phyloP scores from a whole-genome alignment of 2,113 vertebrate genomes.

The Petroica traversi region DNA sequence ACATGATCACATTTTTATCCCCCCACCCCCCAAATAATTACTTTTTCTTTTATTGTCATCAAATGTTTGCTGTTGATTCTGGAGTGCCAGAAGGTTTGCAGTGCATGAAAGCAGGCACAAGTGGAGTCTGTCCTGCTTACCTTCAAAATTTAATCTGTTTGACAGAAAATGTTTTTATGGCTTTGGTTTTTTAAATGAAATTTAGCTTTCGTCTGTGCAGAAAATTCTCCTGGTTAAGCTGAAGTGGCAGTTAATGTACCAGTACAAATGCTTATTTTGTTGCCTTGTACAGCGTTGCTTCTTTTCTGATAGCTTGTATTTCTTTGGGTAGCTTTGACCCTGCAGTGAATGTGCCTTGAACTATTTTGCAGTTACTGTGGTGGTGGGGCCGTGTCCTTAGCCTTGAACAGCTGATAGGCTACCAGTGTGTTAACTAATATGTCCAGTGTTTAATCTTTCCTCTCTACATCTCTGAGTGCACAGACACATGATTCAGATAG shows the following conservation, averaged over 20 bases:
- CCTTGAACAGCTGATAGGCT: background rate
- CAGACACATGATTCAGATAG: background rate
- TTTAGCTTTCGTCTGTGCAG: background rate
- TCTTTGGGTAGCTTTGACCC: background rate
- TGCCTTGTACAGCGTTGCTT: background rate
- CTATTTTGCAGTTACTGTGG: background rate
- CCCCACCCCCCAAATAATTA: background rate
- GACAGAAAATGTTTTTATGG: background rate
- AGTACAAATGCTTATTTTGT: background rate
- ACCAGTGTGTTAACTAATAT: background rate
- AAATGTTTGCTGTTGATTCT: background rate
- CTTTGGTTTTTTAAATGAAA: background rate
- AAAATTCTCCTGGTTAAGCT: background rate
- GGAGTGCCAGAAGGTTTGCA: background rate
- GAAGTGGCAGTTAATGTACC: background rate
- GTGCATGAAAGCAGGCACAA: background rate
- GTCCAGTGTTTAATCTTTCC: background rate
- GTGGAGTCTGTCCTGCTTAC: background rate
- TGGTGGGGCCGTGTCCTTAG: background rate
- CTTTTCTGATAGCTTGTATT: background rate
- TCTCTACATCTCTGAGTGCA: background rate
- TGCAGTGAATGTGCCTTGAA: background rate
- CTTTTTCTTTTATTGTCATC: background rate
- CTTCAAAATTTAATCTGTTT: background rate
- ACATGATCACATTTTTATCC: background rate